Evolutionary conservation across 2,797 vertebrate species (phyloP).

Genomic region (Xerus rutilus): DNA sequence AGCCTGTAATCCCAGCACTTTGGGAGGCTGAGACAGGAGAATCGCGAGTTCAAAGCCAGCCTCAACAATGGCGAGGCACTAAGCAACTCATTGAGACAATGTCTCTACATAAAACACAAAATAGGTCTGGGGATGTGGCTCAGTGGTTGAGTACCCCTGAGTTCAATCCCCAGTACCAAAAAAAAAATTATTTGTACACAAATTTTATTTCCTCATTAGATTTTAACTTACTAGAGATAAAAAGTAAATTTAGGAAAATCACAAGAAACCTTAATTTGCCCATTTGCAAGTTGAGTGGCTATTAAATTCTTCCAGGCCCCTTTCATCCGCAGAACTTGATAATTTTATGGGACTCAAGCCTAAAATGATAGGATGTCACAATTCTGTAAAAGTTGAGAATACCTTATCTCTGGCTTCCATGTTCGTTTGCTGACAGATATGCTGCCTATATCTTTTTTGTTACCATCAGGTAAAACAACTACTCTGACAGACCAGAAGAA

Average conservation of each 20-base stretch:
- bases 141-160: too few species aligned
- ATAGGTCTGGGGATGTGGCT: too few species aligned
- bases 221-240: conserved; percentile 63
- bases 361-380: conserved; percentile 62
- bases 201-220: conserved; percentile 62
- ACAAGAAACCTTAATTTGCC: conserved; percentile 57
- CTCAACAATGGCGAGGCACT: too few species aligned
- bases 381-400: conserved; percentile 46
- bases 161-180: too few species aligned
- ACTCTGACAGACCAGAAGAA: conserved; percentile 58
- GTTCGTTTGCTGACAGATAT: conserved; percentile 57
- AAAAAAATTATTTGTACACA: not conserved
- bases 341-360: conserved; percentile 40
- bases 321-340: conserved; percentile 10
- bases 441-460: conserved; percentile 45
- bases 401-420: conserved; percentile 50
- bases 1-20: too few species aligned
- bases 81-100: too few species aligned
- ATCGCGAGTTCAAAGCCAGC: too few species aligned
- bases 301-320: conserved; percentile 36
- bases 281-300: conserved; percentile 39
- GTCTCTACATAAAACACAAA: too few species aligned
- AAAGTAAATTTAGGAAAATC: conserved; percentile 60
- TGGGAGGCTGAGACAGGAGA: too few species aligned
- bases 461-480: conserved; percentile 67